Base-by-base conservation (phyloP, 2,113 vertebrate genomes). In the Hiodon alosoides region DNA sequence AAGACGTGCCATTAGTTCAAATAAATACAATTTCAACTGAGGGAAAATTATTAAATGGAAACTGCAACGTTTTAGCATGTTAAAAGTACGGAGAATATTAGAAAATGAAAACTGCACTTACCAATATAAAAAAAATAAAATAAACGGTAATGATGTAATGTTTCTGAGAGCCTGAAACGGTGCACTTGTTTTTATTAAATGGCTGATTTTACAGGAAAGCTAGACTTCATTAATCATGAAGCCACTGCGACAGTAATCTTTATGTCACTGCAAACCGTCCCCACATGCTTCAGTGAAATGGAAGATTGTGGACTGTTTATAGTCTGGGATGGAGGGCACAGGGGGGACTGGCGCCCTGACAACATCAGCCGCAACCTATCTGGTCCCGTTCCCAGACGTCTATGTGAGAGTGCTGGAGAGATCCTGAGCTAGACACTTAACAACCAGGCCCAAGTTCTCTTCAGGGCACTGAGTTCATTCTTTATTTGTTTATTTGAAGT, bases 281-380 rank as follows among this genome's bases (percentile, higher is more conserved):
- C 17, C 51, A 47, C 72, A 46, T 47, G 61, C 17, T 57, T 46
- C 16, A 67, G 17, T 9, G 51, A 75, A 16, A 55, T 6, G 52
- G 16, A 70, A 52, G 4, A 46, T 52, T 13, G 52, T 57, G 53
- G 17, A 69, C 50, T 69, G 58, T 62, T 71, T 53, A 67, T 52
- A 53, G 64, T 72, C 16, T 59, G 62, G 57, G 47, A 7, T 52
- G 31, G 66, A 52, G 8, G 62, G 8, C 70, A 6, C 66, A 54
- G 75, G 54, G 54, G 67, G 5, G 54, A 17, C 53, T 53, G 70
- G 61, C 55, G 58, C 55, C 64, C 58, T 70, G 48, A 76, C 70
- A 78, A 69, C 6, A 14, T 77, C 60, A 76, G 78, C 54, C 52
- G 55, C 73, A 60, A 4, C 4, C 2, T 7, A 8, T 68, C 60